Conservation (phyloP, 1,140 invertebrate species). For the Mizuhopecten yessoensis region DNA sequence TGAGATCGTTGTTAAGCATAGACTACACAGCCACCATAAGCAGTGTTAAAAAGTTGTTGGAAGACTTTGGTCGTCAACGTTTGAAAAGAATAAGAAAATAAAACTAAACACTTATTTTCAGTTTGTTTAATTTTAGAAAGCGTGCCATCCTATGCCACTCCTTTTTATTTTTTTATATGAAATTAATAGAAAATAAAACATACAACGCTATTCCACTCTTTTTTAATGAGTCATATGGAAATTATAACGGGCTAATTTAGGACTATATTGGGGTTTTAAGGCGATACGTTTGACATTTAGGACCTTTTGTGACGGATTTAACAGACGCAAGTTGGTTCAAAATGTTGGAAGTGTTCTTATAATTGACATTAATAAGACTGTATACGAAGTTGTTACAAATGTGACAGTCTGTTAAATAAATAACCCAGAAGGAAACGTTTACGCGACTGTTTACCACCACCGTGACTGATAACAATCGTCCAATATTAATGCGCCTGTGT, state of each 20-base stretch:
- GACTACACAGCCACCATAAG: background rate
- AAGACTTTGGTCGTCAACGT: no score
- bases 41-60: no score
- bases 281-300: background rate
- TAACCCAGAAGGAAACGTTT: background rate
- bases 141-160: no score
- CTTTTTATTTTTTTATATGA: no score
- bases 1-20: background rate
- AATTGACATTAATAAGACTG: background rate
- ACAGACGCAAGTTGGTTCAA: background rate
- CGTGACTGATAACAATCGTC: slow-evolving; percentile 15
- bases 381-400: background rate
- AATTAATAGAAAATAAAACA: no score
- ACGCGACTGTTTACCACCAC: slow-evolving; percentile 4
- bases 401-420: background rate
- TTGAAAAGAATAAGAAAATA: no score
- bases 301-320: background rate
- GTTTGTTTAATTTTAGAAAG: no score
- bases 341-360: background rate
- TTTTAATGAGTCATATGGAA: no score
- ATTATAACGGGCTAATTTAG: no score
- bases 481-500: slow-evolving; percentile 27
- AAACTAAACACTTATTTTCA: no score
- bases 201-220: no score
- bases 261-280: background rate